These are phyloP conservation scores for Sitta europaea DNA, from an alignment of 2,113 vertebrate species.

Conservation along the genomic window DNA sequence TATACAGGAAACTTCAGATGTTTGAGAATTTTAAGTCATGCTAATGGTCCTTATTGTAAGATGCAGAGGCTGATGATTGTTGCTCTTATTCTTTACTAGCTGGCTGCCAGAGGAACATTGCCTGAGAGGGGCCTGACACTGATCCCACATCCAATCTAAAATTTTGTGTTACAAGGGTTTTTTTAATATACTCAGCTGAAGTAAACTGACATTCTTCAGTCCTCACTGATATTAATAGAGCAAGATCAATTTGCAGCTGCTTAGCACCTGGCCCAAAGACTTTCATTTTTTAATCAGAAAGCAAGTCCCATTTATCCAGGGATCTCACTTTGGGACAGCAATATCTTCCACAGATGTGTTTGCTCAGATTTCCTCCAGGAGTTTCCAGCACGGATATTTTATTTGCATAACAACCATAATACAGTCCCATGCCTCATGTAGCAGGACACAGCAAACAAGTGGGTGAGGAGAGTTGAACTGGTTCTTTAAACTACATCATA, in stretches of 20 bases:
- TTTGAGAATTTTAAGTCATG: not conserved
- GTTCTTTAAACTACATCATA: not conserved
- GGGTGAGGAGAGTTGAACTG: not conserved
- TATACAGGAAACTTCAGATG: not conserved
- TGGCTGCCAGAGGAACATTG: not conserved
- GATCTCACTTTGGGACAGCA: not conserved
- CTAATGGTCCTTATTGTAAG: not conserved
- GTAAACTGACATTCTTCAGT: not conserved
- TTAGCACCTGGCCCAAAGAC: conserved; percentile 20
- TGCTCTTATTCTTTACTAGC: not conserved
- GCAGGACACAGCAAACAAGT: not conserved
- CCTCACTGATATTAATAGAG: not conserved
- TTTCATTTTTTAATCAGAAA: conserved; percentile 33
- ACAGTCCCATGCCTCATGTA: not conserved
- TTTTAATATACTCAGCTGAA: conserved; percentile 5
- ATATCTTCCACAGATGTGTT: conserved; percentile 12
- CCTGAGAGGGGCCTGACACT: not conserved
- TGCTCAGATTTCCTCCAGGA: conserved; percentile 11
- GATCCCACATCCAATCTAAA: not conserved
- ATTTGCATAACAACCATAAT: not conserved
- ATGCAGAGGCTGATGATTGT: not conserved
- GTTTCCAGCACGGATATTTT: not conserved
- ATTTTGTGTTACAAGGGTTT: not conserved
- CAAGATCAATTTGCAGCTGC: conserved; percentile 32
- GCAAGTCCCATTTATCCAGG: not conserved